Conservation (phyloP, 2,888 invertebrate species). For the Orthosia gothica region DNA sequence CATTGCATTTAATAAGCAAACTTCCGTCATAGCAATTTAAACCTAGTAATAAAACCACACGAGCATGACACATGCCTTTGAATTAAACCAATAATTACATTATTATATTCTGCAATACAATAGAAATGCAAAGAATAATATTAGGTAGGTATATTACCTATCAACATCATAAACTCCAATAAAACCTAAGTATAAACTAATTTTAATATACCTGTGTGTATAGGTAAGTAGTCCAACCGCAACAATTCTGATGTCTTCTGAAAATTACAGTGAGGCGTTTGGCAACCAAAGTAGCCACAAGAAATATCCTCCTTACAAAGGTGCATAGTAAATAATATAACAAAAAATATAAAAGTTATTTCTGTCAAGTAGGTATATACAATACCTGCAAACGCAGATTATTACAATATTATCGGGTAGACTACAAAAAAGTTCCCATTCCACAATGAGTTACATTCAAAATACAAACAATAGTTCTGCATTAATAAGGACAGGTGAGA, state of each 20-base stretch:
- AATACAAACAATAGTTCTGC: conserved; percentile 6
- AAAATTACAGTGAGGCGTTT: background rate
- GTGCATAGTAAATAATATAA: background rate
- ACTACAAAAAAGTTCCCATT: background rate
- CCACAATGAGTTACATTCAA: conserved; percentile 15
- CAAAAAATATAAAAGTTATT: background rate
- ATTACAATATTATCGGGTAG: background rate
- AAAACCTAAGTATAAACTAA: conserved; percentile 12
- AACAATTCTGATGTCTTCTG: background rate
- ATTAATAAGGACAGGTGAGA: background rate
- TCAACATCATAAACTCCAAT: conserved; percentile 5
- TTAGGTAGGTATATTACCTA: too few relatives aligned
- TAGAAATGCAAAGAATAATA: conserved; percentile 9
- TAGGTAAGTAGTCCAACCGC: conserved; percentile 1
- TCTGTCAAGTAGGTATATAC: too few relatives aligned
- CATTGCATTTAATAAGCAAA: conserved; percentile 12
- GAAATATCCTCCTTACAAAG: background rate
- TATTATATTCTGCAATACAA: background rate
- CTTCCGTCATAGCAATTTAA: background rate
- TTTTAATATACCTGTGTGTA: background rate
- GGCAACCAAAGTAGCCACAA: background rate
- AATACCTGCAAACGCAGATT: background rate
- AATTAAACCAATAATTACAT: conserved; percentile 9
- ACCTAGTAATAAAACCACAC: background rate
- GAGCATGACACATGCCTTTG: background rate